Conservation (phyloP, 2,797 vertebrate species). For the Amphiprion clarkii region DNA sequence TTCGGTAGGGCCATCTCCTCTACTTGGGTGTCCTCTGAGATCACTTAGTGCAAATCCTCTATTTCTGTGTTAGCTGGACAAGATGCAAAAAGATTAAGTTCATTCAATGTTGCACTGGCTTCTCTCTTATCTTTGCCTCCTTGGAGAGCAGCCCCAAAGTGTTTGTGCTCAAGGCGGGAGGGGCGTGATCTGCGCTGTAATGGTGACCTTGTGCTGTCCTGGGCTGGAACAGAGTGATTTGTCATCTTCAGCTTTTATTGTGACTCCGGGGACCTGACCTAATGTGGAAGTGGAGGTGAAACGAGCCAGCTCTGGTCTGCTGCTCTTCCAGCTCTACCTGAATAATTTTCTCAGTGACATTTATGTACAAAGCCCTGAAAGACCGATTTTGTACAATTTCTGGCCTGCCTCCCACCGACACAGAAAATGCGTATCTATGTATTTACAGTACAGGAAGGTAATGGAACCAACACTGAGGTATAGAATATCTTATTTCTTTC, state of each 20-base stretch:
- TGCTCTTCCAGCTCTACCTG: slow-evolving; percentile 21
- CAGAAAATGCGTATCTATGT: slow-evolving; percentile 24
- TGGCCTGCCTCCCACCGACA: slow-evolving; percentile 14
- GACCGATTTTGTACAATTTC: slow-evolving; percentile 22
- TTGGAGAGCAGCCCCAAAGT: slow-evolving; percentile 52
- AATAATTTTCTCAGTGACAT: slow-evolving; percentile 32
- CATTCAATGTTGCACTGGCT: slow-evolving; percentile 29
- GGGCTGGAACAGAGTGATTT: slow-evolving; percentile 61
- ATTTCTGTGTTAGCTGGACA: slow-evolving; percentile 43
- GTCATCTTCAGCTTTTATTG: slow-evolving; percentile 69
- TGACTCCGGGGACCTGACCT: slow-evolving; percentile 57
- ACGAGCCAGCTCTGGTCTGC: slow-evolving; percentile 25
- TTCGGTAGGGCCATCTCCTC: slow-evolving; percentile 15
- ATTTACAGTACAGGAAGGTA: slow-evolving; percentile 25
- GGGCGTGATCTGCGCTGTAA: slow-evolving; percentile 58
- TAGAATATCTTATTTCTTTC: slow-evolving; percentile 16
- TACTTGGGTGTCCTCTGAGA: slow-evolving; percentile 31
- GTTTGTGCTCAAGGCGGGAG: slow-evolving; percentile 65
- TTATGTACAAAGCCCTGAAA: slow-evolving; percentile 16
- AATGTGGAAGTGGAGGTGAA: slow-evolving; percentile 60
- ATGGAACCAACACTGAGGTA: slow-evolving; percentile 23
- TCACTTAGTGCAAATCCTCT: slow-evolving; percentile 50
- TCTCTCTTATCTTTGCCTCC: slow-evolving; percentile 49
- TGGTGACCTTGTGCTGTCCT: slow-evolving; percentile 67
- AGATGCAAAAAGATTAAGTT: slow-evolving; percentile 53